Conservation (phyloP, 1,140 invertebrate species). For the Pectinophora gossypiella region DNA sequence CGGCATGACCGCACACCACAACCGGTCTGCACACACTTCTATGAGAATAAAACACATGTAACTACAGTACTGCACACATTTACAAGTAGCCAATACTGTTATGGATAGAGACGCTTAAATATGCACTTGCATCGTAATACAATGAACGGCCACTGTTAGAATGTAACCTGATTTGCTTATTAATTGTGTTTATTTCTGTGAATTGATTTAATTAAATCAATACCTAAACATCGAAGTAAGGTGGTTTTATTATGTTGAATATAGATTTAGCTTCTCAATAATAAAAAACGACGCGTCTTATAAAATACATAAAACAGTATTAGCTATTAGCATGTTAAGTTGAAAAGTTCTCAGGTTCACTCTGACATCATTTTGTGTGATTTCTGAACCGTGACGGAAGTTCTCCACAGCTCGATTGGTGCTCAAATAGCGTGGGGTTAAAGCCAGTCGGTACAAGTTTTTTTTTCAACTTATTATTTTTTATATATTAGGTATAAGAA, state of each 20-base stretch:
- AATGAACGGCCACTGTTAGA: background rate
- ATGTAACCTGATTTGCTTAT: background rate
- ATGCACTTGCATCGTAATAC: background rate
- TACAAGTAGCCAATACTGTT: background rate
- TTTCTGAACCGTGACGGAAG: conserved; percentile 10
- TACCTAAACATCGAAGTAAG: too few relatives aligned
- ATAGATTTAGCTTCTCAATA: too few relatives aligned
- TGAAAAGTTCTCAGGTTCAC: conserved; percentile 4
- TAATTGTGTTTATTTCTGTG: background rate
- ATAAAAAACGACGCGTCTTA: too few relatives aligned
- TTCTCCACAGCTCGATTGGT: conserved; percentile 14
- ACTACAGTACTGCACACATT: background rate
- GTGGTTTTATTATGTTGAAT: too few relatives aligned
- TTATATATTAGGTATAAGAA: too few relatives aligned
- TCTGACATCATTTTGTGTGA: conserved; percentile 1
- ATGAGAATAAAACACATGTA: background rate
- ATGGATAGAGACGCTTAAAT: background rate
- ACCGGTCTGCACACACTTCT: conserved; percentile 9
- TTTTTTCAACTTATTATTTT: too few relatives aligned
- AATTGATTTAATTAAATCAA: too few relatives aligned
- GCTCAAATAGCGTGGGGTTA: conserved; percentile 14
- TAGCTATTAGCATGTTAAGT: conserved; percentile 1
- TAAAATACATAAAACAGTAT: too few relatives aligned
- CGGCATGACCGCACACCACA: conserved; percentile 11
- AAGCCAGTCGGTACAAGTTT: too few relatives aligned